Base-by-base conservation (phyloP, 2,797 vertebrate species). In the Tamandua tetradactyla region DNA sequence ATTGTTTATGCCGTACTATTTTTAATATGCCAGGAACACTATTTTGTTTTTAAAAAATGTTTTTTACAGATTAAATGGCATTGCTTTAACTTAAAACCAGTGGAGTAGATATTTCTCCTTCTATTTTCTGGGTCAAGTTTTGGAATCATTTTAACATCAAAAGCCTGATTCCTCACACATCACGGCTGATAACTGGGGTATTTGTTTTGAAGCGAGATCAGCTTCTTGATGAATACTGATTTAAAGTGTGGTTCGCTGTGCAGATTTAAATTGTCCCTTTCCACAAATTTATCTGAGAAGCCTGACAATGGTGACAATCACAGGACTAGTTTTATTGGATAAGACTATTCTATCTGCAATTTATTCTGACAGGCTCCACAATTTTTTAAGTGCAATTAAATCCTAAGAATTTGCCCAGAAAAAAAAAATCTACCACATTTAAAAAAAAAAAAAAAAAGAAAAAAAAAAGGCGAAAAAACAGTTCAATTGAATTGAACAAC, bases 321-420 rank as follows among this genome's bases (percentile, higher is more conserved):
- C 79, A 92, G 89, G 93, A 62, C 93, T 69, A 32, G 89, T 57
- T 90, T 93, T 85, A 49, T 37, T 74, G 94, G 96, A 69, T 59
- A 32, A 87, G 82, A 95, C 79, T 86, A 76, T 94, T 93, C 95
- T 62, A 69, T 64, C 96, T 95, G 94, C 96, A 95, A 95, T 97
- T 96, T 94, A 84, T 79, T 97, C 93, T 95, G 97, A 97, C 97
- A 96, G 92, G 37, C 95, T 94, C 93, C 90, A 81, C 79, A n/a
- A 66, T 92, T 95, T 96, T n/a, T 93, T 96, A 95, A 96, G 97
- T 89, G 96, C 97, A 97, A 96, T 96, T 97, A 97, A 94, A 97
- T 95, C 92, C 95, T 93, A 90, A 96, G 92, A 94, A 95, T 96
- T 97, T 96, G 79, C 97, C 96, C 97, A 96, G 91, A 84, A 86